phyloP scores from a whole-genome alignment of 1,140 invertebrate species.

The Trachymyrmex septentrionalis region DNA sequence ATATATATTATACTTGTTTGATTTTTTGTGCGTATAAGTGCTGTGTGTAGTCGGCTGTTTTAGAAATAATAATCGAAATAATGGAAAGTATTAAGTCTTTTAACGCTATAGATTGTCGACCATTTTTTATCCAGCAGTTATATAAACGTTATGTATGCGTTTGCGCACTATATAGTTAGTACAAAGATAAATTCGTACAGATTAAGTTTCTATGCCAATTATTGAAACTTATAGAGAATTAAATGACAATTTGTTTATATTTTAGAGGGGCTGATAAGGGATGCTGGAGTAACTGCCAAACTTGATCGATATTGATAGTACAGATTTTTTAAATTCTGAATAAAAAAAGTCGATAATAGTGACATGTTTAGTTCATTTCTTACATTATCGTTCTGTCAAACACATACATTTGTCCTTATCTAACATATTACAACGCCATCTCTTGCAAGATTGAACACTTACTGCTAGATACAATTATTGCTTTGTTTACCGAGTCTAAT shows the following conservation, averaged over 20 bases:
- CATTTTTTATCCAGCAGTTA: conserved; percentile 36
- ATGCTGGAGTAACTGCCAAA: no score
- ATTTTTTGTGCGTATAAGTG: conserved; percentile 67
- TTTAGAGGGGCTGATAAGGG: neutral
- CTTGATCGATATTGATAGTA: no score
- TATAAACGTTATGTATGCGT: conserved; percentile 19
- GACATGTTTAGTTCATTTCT: no score
- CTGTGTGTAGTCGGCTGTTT: conserved; percentile 49
- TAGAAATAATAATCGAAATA: conserved; percentile 32
- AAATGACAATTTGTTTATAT: conserved; percentile 42
- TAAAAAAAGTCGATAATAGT: no score
- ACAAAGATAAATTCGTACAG: neutral
- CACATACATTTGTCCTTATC: no score
- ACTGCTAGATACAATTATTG: no score
- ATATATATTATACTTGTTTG: conserved; percentile 59
- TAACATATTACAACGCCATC: no score
- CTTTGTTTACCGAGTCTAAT: no score
- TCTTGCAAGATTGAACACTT: no score
- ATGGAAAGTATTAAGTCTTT: conserved; percentile 37
- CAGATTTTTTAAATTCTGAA: no score
- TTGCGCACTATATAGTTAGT: conserved; percentile 24
- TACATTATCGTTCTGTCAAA: no score
- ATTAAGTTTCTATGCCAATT: conserved; percentile 35
- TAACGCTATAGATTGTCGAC: conserved; percentile 26
- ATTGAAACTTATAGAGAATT: conserved; percentile 26